A percentile compares a stretch with the other conserved stretches of the same genome.
Evolutionary conservation across 2,797 vertebrate genomes (phyloP).

Genomic region (Pitangus sulphuratus): DNA sequence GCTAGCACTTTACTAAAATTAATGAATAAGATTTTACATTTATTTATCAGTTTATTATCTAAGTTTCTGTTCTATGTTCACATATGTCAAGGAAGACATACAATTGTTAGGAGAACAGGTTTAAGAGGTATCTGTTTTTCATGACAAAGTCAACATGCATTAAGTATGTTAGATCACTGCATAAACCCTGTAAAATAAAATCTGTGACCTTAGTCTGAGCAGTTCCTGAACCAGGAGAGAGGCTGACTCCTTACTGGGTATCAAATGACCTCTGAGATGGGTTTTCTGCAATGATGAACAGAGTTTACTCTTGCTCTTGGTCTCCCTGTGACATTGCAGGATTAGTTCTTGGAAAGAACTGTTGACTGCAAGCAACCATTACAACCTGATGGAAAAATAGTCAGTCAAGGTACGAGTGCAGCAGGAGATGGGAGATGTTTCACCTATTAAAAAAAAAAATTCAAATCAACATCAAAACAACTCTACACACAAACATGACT

Average conservation of each 20-base stretch:
- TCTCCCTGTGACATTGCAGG: not conserved
- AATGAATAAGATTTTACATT: not conserved
- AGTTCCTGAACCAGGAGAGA: not conserved
- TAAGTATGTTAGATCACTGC: not conserved
- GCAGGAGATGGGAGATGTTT: not conserved
- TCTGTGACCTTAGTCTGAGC: not conserved
- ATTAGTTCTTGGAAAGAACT: not conserved
- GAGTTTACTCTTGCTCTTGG: not conserved
- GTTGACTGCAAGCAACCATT: not conserved
- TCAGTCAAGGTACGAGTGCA: fast-evolving
- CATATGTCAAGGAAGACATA: not conserved
- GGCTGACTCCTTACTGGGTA: not conserved
- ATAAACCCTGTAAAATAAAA: not conserved
- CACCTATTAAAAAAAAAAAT: not conserved
- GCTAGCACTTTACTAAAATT: not conserved
- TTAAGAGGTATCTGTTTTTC: not conserved
- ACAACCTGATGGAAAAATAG: not conserved
- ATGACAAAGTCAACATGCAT: not conserved
- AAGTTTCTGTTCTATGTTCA: not conserved
- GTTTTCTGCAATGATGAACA: not conserved
- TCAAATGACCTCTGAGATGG: not conserved
- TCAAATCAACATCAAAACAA: not conserved
- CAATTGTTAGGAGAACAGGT: not conserved
- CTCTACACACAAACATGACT: not conserved
- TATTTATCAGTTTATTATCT: not conserved